These are phyloP conservation scores for Pandion haliaetus DNA, from an alignment of 2,113 vertebrate species.

Conservation along the genomic window DNA sequence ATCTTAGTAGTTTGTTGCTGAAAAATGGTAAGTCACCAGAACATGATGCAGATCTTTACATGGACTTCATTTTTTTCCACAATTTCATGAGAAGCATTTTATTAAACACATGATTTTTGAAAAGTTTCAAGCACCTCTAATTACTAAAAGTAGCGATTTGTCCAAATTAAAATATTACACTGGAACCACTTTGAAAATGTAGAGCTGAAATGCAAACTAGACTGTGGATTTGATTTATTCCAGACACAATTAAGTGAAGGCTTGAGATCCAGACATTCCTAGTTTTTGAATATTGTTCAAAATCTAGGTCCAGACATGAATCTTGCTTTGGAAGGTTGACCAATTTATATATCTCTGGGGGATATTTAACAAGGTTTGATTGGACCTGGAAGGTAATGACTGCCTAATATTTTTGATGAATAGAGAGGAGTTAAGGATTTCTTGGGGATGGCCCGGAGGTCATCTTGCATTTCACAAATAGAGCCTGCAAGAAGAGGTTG, in stretches of 20 bases:
- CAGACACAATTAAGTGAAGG: neutral
- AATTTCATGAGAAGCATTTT: neutral
- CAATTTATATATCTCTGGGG: neutral
- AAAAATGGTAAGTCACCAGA: neutral
- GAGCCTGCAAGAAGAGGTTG: neutral
- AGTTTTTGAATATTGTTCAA: neutral
- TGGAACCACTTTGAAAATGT: neutral
- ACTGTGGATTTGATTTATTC: slow-evolving; percentile 1
- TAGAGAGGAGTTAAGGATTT: neutral
- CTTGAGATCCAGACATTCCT: neutral
- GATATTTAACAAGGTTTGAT: neutral
- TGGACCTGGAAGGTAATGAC: neutral
- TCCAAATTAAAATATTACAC: neutral
- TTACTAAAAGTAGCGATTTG: neutral
- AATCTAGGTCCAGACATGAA: neutral
- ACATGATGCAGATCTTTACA: neutral
- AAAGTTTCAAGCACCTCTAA: neutral
- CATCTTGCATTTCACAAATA: neutral
- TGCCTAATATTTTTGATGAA: neutral
- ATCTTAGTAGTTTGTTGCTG: neutral
- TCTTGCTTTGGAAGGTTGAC: neutral
- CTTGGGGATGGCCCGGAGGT: neutral
- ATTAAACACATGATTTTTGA: neutral
- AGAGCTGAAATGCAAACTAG: neutral
- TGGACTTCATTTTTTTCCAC: neutral